Conservation (phyloP, 2,888 invertebrate genomes). For the Stenichneumon culpator region DNA sequence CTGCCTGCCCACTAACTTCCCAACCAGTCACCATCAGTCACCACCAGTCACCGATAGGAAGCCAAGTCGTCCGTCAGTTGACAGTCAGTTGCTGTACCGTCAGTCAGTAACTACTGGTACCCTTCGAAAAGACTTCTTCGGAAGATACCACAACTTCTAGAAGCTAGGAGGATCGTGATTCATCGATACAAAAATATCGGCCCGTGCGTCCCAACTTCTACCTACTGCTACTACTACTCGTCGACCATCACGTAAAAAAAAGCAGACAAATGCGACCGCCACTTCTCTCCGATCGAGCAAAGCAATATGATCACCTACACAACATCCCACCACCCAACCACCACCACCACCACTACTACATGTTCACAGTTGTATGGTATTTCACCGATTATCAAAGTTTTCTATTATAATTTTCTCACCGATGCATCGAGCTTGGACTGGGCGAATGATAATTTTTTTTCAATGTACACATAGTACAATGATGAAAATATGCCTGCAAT, state of each 20-base stretch:
- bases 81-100: constrained; percentile 79
- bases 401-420: constrained; percentile 67
- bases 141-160: constrained; percentile 81
- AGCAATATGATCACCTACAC: constrained; percentile 84
- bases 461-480: too few species aligned
- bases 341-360: constrained; percentile 79
- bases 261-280: constrained; percentile 77
- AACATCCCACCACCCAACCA: constrained; percentile 81
- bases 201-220: constrained; percentile 70
- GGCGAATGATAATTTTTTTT: not conserved
- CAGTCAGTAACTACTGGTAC: constrained; percentile 55
- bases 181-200: constrained; percentile 65
- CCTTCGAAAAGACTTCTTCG: constrained; percentile 76
- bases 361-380: constrained; percentile 84
- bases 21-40: constrained; percentile 85
- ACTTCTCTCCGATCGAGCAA: constrained; percentile 83
- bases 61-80: constrained; percentile 71
- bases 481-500: too few species aligned
- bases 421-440: constrained; percentile 17
- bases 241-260: constrained; percentile 69
- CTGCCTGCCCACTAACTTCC: constrained; percentile 85
- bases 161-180: constrained; percentile 81
- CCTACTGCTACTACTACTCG: constrained; percentile 75
- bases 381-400: constrained; percentile 83
- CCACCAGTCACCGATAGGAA: constrained; percentile 75